Conservation (phyloP, 2,797 vertebrate species). For the Acrossocheilus fasciatus region DNA sequence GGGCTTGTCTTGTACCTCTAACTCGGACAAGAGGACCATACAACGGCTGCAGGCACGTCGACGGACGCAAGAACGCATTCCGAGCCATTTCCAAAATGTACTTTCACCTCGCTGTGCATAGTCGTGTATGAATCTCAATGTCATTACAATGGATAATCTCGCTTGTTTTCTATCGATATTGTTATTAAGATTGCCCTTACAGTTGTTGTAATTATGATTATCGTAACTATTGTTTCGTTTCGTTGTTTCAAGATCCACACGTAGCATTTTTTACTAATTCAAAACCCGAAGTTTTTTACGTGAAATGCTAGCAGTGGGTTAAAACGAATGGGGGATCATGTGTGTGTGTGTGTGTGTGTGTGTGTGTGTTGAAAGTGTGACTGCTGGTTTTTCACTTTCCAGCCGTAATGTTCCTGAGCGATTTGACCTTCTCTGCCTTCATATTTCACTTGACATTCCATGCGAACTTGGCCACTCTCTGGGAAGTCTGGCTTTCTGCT, state of each 20-base stretch:
- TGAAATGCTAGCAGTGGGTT: conserved; percentile 64
- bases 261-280: conserved; percentile 73
- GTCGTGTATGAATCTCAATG: conserved; percentile 77
- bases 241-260: conserved; percentile 77
- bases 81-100: conserved; percentile 70
- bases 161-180: conserved; percentile 76
- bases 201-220: conserved; percentile 78
- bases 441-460: conserved; percentile 81
- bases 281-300: conserved; percentile 60
- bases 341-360: conserved; percentile 56
- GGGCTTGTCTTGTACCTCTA: conserved; percentile 6
- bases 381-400: conserved; percentile 75
- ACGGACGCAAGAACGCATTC: conserved; percentile 49
- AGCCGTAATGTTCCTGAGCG: conserved; percentile 71
- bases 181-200: conserved; percentile 73
- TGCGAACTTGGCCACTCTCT: conserved; percentile 78
- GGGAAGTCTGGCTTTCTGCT: conserved; percentile 80
- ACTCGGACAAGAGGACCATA: conserved; percentile 13
- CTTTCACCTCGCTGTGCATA: conserved; percentile 79
- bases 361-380: conserved; percentile 66
- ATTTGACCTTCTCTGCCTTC: conserved; percentile 79
- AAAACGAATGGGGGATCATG: conserved; percentile 24
- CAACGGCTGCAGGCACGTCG: conserved; percentile 13
- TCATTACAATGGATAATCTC: conserved; percentile 73
- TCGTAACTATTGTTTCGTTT: conserved; percentile 70